Percentiles rank a stretch among this genome's conserved stretches.
These are phyloP conservation scores for Oxyteleia sp. DNA, from an alignment of 2,888 invertebrate genomes.

Conservation along the genomic window DNA sequence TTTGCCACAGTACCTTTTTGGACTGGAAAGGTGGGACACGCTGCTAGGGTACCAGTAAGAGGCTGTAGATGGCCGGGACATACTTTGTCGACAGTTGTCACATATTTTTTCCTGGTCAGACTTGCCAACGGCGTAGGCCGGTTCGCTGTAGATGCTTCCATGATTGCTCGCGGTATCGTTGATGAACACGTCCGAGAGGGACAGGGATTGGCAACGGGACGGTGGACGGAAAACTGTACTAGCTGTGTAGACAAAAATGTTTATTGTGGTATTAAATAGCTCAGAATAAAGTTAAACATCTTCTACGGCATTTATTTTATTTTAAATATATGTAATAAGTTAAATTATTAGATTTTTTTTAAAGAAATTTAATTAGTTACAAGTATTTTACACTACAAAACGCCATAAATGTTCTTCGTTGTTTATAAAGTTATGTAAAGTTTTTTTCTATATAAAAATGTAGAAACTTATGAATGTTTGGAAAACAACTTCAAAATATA, in stretches of 20 bases:
- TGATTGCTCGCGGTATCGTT: conserved; percentile 91
- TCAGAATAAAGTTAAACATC: too few species aligned
- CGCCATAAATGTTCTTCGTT: too few species aligned
- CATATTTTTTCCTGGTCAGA: conserved; percentile 91
- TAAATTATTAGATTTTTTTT: too few species aligned
- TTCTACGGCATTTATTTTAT: too few species aligned
- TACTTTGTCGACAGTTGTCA: conserved; percentile 92
- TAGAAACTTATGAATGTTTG: too few species aligned
- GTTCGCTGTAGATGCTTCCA: conserved; percentile 95
- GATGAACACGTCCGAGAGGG: conserved; percentile 91
- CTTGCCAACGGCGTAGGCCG: conserved; percentile 90
- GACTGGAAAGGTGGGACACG: conserved; percentile 88
- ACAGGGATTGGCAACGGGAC: conserved; percentile 91
- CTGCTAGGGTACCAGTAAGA: conserved; percentile 90
- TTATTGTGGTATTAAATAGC: too few species aligned
- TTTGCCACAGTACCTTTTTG: conserved; percentile 92
- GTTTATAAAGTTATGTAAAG: too few species aligned
- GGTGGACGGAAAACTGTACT: conserved; percentile 87
- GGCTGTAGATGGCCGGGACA: conserved; percentile 91
- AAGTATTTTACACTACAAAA: too few species aligned
- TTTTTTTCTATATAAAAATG: too few species aligned
- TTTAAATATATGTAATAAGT: too few species aligned
- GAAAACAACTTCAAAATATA: too few species aligned
- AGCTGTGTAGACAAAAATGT: conserved; percentile 77
- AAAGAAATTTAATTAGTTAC: too few species aligned